Conservation (phyloP, 2,888 invertebrate genomes). For the Netelia virgata region DNA sequence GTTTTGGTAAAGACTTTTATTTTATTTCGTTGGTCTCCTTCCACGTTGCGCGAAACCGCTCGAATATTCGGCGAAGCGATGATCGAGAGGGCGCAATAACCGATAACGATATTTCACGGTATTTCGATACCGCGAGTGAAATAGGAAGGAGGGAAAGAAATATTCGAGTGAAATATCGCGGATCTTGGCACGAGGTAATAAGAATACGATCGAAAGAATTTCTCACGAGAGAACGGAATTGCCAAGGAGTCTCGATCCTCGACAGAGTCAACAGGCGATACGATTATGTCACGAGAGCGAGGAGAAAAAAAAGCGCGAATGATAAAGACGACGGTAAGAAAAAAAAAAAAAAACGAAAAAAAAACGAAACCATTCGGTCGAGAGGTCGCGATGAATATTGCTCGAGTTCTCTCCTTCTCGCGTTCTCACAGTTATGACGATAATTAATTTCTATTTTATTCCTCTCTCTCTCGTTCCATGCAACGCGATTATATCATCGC, state of each 20-base stretch:
- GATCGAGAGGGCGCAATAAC: slow-evolving; percentile 49
- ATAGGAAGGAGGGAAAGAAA: slow-evolving; percentile 21
- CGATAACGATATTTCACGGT: slow-evolving; percentile 35
- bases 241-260: neutral
- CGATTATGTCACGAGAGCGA: neutral
- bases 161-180: neutral
- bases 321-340: neutral
- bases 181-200: neutral
- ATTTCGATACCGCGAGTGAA: slow-evolving; percentile 30
- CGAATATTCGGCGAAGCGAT: neutral
- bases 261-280: slow-evolving; percentile 12
- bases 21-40: neutral
- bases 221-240: neutral
- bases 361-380: slow-evolving; percentile 25
- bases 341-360: slow-evolving; percentile 6
- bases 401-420: neutral
- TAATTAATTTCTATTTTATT: slow-evolving; percentile 15
- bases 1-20: too few relatives aligned
- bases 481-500: slow-evolving; percentile 1
- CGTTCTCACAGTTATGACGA: too few relatives aligned
- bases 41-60: slow-evolving; percentile 9
- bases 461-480: neutral
- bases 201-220: neutral
- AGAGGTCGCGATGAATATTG: slow-evolving; percentile 9
- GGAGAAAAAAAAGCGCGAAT: neutral